Conservation (phyloP, 2,888 invertebrate species). For the Drosophila imparisetae region DNA sequence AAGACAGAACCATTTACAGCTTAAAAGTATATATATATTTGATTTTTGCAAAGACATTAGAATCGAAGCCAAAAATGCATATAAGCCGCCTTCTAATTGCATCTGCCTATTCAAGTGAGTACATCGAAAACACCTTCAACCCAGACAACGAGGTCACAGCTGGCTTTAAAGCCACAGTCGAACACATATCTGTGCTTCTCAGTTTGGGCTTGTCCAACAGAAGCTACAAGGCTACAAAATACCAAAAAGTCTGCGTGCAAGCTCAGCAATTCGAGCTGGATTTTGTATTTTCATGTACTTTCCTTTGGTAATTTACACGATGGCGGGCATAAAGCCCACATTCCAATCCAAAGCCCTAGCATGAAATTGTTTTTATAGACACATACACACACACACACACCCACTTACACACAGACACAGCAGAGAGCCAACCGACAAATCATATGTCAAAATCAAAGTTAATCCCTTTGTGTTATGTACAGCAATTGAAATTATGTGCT, state of each 20-base stretch:
- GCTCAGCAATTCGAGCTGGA: slow-evolving; percentile 20
- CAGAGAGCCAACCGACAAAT: slow-evolving; percentile 45
- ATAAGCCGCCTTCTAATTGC: slow-evolving; percentile 20
- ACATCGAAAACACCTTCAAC: not conserved
- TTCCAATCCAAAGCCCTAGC: slow-evolving; percentile 4
- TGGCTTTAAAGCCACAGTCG: not conserved
- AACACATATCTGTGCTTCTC: not conserved
- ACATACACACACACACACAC: slow-evolving; percentile 14
- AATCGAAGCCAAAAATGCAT: not conserved
- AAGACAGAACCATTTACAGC: not conserved
- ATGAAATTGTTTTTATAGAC: slow-evolving; percentile 30
- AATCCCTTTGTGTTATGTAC: slow-evolving; percentile 79
- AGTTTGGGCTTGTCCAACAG: not conserved
- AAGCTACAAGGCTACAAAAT: slow-evolving; percentile 2
- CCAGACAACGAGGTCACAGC: not conserved
- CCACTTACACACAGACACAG: slow-evolving; percentile 21
- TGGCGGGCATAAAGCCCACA: slow-evolving; percentile 30
- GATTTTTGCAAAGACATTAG: not conserved
- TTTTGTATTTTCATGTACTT: slow-evolving; percentile 16
- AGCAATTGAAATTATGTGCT: slow-evolving; percentile 80
- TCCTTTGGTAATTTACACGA: slow-evolving; percentile 31
- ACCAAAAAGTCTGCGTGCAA: slow-evolving; percentile 35
- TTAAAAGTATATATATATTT: not conserved
- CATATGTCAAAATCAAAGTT: slow-evolving; percentile 80
- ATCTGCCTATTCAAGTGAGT: slow-evolving; percentile 18